These are phyloP conservation scores for Arothron firmamentum DNA, from an alignment of 2,113 vertebrate species.

Conservation along the genomic window DNA sequence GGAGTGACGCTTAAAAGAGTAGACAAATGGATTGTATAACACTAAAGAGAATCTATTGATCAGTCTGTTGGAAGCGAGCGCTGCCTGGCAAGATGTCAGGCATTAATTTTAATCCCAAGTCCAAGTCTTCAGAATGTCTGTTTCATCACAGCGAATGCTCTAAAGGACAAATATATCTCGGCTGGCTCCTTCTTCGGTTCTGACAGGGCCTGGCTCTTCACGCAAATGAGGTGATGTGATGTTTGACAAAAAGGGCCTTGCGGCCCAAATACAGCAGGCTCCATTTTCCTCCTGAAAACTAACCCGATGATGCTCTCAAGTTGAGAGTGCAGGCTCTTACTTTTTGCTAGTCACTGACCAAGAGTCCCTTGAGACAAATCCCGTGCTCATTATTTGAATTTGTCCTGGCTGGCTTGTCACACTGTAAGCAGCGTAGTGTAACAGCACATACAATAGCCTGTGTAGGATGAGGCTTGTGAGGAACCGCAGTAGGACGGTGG, in stretches of 20 bases:
- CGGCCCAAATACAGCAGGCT: not conserved
- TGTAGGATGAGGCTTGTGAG: conserved; percentile 42
- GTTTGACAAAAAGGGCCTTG: not conserved
- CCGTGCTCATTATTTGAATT: not conserved
- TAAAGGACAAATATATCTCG: not conserved
- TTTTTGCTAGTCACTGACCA: conserved; percentile 2
- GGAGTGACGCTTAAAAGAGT: no score
- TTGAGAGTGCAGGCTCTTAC: not conserved
- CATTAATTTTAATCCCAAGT: no score
- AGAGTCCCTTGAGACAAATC: not conserved
- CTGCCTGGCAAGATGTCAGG: no score
- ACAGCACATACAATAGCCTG: conserved; percentile 41
- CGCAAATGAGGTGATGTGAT: not conserved
- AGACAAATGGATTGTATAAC: no score
- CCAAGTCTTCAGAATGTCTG: no score
- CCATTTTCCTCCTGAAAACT: not conserved
- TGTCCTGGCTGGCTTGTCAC: not conserved
- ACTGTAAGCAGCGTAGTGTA: conserved; percentile 14
- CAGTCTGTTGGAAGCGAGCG: no score
- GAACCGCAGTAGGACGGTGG: conserved; percentile 52
- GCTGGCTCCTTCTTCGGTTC: not conserved
- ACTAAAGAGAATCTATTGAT: no score
- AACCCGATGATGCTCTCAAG: not conserved
- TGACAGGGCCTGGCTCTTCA: no score
- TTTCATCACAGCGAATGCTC: no score